Percentiles rank a stretch among this genome's conserved stretches.
Evolutionary conservation across 1,140 invertebrate genomes (phyloP).

Genomic region (Formica selysi): DNA sequence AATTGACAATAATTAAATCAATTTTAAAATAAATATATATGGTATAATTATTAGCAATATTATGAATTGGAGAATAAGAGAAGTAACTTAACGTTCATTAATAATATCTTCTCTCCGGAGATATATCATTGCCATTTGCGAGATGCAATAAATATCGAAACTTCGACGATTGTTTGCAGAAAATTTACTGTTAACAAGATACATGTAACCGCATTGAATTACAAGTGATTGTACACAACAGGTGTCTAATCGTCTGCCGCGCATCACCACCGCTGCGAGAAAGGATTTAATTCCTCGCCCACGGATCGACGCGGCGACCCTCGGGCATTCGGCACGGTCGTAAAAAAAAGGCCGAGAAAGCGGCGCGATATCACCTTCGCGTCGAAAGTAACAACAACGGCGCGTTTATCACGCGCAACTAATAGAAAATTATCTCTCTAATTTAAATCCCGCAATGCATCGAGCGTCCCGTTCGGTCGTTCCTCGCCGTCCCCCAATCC

Average conservation of each 20-base stretch:
- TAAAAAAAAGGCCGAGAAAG: slow-evolving; percentile 38
- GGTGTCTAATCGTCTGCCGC: slow-evolving; percentile 42
- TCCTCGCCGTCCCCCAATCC: slow-evolving; percentile 49
- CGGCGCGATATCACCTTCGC: slow-evolving; percentile 42
- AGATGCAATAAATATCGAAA: slow-evolving; percentile 3
- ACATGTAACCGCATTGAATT: slow-evolving; percentile 50
- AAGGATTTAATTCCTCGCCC: slow-evolving; percentile 54
- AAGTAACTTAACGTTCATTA: background rate
- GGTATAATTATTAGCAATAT: no score
- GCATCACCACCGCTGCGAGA: background rate
- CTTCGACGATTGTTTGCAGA: slow-evolving; percentile 8
- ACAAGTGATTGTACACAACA: slow-evolving; percentile 57
- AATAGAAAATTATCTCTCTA: slow-evolving; percentile 78
- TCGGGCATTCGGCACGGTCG: slow-evolving; percentile 27
- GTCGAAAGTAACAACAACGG: slow-evolving; percentile 70
- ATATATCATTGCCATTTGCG: background rate
- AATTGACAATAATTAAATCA: no score
- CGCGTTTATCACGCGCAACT: slow-evolving; percentile 75
- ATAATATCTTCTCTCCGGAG: background rate
- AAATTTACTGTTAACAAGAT: slow-evolving; percentile 48
- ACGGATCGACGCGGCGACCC: slow-evolving; percentile 39
- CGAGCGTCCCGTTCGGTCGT: slow-evolving; percentile 80
- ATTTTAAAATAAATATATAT: no score
- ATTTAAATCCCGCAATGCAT: slow-evolving; percentile 72
- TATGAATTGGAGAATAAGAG: background rate